Conservation (phyloP, 2,888 invertebrate genomes). For the Erebia aethiops region DNA sequence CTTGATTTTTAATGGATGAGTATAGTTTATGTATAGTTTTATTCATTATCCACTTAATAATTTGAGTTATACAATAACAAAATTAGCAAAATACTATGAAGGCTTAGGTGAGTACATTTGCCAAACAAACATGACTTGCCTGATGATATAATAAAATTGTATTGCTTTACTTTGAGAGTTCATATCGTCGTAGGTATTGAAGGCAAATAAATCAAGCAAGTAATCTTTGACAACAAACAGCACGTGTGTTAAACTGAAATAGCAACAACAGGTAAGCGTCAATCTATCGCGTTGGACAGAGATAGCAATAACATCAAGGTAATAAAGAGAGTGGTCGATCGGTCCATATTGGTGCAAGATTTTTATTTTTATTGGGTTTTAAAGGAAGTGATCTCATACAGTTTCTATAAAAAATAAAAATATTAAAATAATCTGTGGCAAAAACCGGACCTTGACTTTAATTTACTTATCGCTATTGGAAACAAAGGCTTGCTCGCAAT, state of each 20-base stretch:
- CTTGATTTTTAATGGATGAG: too few species aligned
- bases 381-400: slow-evolving; percentile 72
- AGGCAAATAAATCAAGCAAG: slow-evolving; percentile 1
- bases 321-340: slow-evolving; percentile 58
- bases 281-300: slow-evolving; percentile 50
- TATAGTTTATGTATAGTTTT: too few species aligned
- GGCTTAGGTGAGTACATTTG: not conserved
- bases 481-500: slow-evolving; percentile 21
- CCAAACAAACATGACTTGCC: not conserved
- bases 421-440: slow-evolving; percentile 30
- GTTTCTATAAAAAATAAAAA: slow-evolving; percentile 44
- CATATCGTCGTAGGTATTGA: slow-evolving; percentile 23
- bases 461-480: slow-evolving; percentile 18
- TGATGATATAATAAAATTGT: not conserved
- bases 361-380: slow-evolving; percentile 60
- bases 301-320: slow-evolving; percentile 66
- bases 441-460: slow-evolving; percentile 29
- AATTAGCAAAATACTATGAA: too few species aligned
- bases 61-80: too few species aligned
- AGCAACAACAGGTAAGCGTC: slow-evolving; percentile 51
- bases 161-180: slow-evolving; percentile 5
- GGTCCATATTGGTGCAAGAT: slow-evolving; percentile 63
- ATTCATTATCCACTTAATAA: too few species aligned
- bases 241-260: slow-evolving; percentile 67
- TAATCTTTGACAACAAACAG: slow-evolving; percentile 63